Percentiles rank a stretch among this genome's conserved stretches.
Conservation (phyloP, 2,113 vertebrate genomes). For the Heterocephalus glaber region DNA sequence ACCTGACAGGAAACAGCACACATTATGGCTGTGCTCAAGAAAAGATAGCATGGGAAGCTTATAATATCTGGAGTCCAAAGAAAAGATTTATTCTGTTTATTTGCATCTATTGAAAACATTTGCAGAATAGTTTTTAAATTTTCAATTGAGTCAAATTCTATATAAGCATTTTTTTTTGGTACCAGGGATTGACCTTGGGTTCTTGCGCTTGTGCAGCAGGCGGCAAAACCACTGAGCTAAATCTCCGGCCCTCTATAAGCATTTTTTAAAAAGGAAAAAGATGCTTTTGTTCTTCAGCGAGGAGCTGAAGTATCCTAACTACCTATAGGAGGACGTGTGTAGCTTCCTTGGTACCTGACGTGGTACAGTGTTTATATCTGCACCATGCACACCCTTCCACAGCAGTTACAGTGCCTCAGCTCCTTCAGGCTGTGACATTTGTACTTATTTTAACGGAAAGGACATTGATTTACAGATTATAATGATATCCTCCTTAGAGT, state of each 20-base stretch:
- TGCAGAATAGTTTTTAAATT: neutral
- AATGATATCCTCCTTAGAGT: neutral
- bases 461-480: constrained; percentile 34
- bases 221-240: no score
- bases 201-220: no score
- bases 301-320: neutral
- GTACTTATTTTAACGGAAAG: constrained; percentile 52
- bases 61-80: neutral
- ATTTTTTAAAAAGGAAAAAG: constrained; percentile 29
- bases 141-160: constrained; percentile 5
- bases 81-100: constrained; percentile 40
- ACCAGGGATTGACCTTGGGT: no score
- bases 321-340: neutral
- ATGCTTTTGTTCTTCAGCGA: neutral
- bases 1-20: neutral
- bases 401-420: constrained; percentile 9
- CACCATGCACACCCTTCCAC: neutral
- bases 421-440: constrained; percentile 25
- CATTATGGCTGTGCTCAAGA: neutral
- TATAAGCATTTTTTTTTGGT: constrained; percentile 6
- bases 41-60: neutral
- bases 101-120: constrained; percentile 17
- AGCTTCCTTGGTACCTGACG: neutral
- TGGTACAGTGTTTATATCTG: neutral
- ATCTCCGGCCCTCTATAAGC: neutral